Base-by-base conservation (phyloP, 2,113 vertebrate species). In the Sceloporus tristichus region DNA sequence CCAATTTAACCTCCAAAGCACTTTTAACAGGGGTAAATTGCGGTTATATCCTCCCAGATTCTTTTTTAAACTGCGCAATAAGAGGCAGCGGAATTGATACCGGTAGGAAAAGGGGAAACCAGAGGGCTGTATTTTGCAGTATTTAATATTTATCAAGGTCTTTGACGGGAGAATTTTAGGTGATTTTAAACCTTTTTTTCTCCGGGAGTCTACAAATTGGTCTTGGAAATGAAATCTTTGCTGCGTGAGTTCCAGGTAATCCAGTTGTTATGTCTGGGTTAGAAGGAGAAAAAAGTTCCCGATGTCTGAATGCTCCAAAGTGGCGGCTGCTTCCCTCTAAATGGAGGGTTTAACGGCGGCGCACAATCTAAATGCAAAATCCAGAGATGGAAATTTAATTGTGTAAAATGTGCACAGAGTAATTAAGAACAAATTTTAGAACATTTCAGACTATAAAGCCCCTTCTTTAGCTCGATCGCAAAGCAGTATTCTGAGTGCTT, bases 71-170 rank as follows among this genome's bases (percentile, higher is more conserved):
- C 91, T 88, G 54, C 65, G 87, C 94, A 90, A 62, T 96, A 90
- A 92, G 90, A 92, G 87, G 93, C 81, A 78, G 88, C 53, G 68
- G 91, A 96, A 97, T 95, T 96, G 96, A 95, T 96, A 91, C 86
- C 85, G 89, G 89, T 93, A 94, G 87, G 90, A 76, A 48, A 62
- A 92, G 94, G 91, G 92, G 92, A 96, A 96, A 96, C 91, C 94
- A 87, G 80, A 42, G 85, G 87, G 92, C 59, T 92, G 85, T 92
- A 90, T 96, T 95, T 96, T 93, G 92, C 96, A 93, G 94, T 97
- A 95, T 97, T 97, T 97, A 97, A 96, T 97, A 97, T 97, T 97
- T 97, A 97, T 97, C 94, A 93, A 94, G 93, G 95, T 92, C 92
- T 87, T 78, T 86, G 82, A 93, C 93, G 89, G 92, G 91, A 91